Base-by-base conservation (phyloP, 2,888 invertebrate genomes). In the Mythimna ferrago region DNA sequence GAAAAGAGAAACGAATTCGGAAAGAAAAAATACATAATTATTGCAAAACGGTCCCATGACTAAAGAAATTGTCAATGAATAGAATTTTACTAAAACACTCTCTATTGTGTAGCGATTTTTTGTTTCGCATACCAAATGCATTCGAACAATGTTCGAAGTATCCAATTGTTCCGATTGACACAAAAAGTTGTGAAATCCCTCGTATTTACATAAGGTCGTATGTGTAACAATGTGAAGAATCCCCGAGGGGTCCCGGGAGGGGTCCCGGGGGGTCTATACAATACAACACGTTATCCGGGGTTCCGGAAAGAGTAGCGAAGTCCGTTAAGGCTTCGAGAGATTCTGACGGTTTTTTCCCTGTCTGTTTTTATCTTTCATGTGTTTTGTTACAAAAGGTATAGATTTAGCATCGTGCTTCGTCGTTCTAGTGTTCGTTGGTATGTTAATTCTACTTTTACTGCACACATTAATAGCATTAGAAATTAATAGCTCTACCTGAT, bases 151-250 rank as follows among this genome's bases (percentile, higher is more conserved):
- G 78, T 63, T 62, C 41, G 16, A 66, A 71, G 78, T 66, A 54
- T 71, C 41, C 71, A 21, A 78, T 81, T 81, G 70, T 78, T 53
- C 56, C 51, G 71, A 81, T 77, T 60, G 78, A 82, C 66, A 82
- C 63, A 79, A 66, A 71, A 82, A 66, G 66, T 63, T 56, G 66
- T 51, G 58, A 66, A 71, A 79, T 78, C 78, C 82, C 21, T 53
- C 48, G 58, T 60, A 82, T 82, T 78, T 82, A 60, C 82, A 78
- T 79, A 82, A 66, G 63, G 71, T 78, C 63, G 66, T 71, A 63
- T 79, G 66, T 82, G 79, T 78, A 82, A 79, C 78, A 79, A 79
- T 78, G 78, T 71, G 63, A 53, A 21, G 63, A 66, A 71, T 60
- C 63, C 48, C 72, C 54, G 48, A 63, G 53, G 66, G 51, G 11